Base-by-base conservation (phyloP, 2,113 vertebrate species). In the Phylloscopus whistleri region DNA sequence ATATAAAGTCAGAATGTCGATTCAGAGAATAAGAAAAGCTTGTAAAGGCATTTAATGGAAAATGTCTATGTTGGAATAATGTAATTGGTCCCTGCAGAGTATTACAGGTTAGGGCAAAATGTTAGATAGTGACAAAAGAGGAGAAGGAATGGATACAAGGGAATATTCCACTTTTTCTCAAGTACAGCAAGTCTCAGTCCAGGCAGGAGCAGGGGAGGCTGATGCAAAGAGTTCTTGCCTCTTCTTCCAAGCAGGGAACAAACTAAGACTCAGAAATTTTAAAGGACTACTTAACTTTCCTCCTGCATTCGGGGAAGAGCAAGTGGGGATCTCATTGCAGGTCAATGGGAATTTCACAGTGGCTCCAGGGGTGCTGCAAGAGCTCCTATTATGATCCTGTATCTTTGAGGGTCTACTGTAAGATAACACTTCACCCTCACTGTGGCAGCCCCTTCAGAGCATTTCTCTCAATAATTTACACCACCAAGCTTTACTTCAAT, bases 1-100 rank as follows among this genome's bases (percentile, higher is more conserved):
- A 92, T 93, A 89, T 76, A n/a, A 90, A 89, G 84, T 92, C 79
- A 88, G 91, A 79, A 33, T 44, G 55, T 16, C 7, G 4, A 91
- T 49, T 78, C 95, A 92, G 91, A 94, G 84, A 95, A 68, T 74
- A 91, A 96, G 90, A 83, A 84, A 58, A 75, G 13, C 81, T 43
- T 39, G 81, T 94, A 96, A 95, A 95, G 39, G 75, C 62, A 66
- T 79, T 96, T 97, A 97, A 85, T 95, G 92, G 95, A 91, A 97
- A 94, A 93, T 15, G 55, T 51, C 46, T 96, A 93, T 94, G 95
- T 96, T 98, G 94, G 93, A 96, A 97, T 97, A 96, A 95, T 27
- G 74, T 97, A 96, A 97, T 96, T 94, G 94, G 93, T 96, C 95
- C 95, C 97, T 53, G 66, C 84, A 97, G 97, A 96, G 90, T 75